Evolutionary conservation across 1,140 invertebrate genomes (phyloP), one percentile per base, ranked within the genome.

Genomic region (silkworm (Bombyx mori)): DNA sequence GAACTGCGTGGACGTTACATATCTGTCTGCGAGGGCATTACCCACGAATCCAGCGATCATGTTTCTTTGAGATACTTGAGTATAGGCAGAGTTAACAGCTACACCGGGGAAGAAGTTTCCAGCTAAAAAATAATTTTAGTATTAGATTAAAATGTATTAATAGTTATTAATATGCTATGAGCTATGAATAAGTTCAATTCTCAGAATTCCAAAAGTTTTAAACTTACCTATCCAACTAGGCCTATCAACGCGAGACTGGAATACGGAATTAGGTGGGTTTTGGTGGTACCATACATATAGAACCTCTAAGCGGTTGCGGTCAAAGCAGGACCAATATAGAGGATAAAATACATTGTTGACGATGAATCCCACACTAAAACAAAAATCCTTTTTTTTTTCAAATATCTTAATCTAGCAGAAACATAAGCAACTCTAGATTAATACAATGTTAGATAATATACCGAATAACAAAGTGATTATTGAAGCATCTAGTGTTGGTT

Each of bases 281-380:
- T 82, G 83, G 3, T 72, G 58, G 57, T 84, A 79, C 72, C 79
- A 75, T 0, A 79, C 77, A 46, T 85, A 87, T 5, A 87, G 45
- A n/a, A 87, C 82, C 64, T 85, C 82, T 50, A 87, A 50, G 7
- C 81, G 71, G 8, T 60, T 63, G 48, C 61, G 68, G 62, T 87
- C 71, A 54, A 83, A 87, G 69, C 84, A 87, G 1, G 82, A 85
- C 66, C 71, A 74, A 60, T 77, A 87, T 9, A 69, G 52, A 2
- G 79, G 68, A 52, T 84, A 65, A 57, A 85, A 79, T 0, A 75
- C 66, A 45, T 71, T 68, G 60, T 82, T 68, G 0, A 85, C 80
- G 44, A 63, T 73, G 47, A 81, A 85, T 8, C 83, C 83, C 18
- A 77, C 65, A 12, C 83, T 84, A 57, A 45, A 69, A 74, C 44